These are phyloP conservation scores for Ceryle rudis DNA, from an alignment of 2,797 vertebrate genomes.

Conservation along the genomic window DNA sequence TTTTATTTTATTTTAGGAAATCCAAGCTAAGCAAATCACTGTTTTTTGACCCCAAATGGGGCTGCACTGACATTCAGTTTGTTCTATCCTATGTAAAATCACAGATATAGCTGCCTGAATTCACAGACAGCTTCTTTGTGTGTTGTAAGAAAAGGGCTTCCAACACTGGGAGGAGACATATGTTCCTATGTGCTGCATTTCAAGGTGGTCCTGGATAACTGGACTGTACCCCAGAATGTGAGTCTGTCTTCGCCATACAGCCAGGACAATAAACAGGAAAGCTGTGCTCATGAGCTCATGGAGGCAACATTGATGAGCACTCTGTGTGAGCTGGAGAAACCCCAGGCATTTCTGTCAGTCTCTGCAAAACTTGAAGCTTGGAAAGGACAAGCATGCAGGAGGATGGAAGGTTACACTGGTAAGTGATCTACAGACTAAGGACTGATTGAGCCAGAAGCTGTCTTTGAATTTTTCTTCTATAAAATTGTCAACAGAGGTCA, in stretches of 20 bases:
- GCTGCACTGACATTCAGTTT: background rate
- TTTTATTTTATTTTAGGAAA: constrained; percentile 27
- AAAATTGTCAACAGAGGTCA: constrained; percentile 70
- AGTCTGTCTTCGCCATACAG: background rate
- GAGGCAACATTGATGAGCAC: background rate
- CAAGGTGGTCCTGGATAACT: background rate
- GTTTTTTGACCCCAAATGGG: background rate
- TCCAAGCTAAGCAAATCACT: background rate
- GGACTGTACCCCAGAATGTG: background rate
- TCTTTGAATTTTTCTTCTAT: constrained; percentile 42
- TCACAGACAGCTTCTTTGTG: background rate
- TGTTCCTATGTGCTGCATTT: background rate
- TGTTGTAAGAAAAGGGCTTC: background rate
- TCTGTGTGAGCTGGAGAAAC: background rate
- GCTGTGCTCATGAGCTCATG: background rate
- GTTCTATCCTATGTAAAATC: background rate
- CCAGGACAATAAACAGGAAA: background rate
- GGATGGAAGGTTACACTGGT: background rate
- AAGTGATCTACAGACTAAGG: background rate
- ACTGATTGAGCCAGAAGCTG: background rate
- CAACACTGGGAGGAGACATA: background rate
- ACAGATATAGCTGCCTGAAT: background rate
- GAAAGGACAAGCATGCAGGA: background rate
- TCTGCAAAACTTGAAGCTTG: background rate
- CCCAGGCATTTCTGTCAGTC: background rate